Evolutionary conservation across 2,113 vertebrate species (phyloP).

Genomic region (Psittacara wagleri): DNA sequence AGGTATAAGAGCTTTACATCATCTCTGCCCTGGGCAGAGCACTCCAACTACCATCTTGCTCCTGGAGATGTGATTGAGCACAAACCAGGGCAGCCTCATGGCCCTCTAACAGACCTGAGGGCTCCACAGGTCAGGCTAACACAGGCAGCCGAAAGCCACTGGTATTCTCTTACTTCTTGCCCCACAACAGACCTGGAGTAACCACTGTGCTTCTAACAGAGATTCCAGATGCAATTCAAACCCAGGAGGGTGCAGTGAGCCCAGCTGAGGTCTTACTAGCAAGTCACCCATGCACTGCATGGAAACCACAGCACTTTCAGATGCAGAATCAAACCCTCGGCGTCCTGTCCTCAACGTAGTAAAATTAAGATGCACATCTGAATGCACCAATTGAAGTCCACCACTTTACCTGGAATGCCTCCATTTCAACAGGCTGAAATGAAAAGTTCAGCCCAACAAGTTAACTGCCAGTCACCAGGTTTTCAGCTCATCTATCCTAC

Average conservation of each 20-base stretch:
- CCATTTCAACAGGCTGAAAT: neutral
- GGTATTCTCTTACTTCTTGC: neutral
- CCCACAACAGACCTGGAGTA: neutral
- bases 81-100: neutral
- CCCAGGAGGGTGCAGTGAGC: neutral
- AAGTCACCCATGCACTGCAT: neutral
- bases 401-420: neutral
- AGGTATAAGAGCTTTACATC: neutral
- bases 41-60: neutral
- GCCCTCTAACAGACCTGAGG: neutral
- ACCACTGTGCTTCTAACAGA: neutral
- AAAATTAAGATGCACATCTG: neutral
- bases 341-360: fast-evolving
- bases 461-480: neutral
- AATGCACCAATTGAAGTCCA: neutral
- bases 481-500: neutral
- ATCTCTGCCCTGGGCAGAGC: neutral
- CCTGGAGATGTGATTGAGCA: fast-evolving
- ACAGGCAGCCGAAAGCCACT: neutral
- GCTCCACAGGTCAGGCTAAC: neutral
- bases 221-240: neutral
- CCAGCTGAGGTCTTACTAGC: neutral
- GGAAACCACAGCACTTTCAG: neutral
- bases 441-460: neutral
- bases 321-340: neutral